Evolutionary conservation across 2,113 vertebrate species (phyloP).

Genomic region (Circaetus gallicus): DNA sequence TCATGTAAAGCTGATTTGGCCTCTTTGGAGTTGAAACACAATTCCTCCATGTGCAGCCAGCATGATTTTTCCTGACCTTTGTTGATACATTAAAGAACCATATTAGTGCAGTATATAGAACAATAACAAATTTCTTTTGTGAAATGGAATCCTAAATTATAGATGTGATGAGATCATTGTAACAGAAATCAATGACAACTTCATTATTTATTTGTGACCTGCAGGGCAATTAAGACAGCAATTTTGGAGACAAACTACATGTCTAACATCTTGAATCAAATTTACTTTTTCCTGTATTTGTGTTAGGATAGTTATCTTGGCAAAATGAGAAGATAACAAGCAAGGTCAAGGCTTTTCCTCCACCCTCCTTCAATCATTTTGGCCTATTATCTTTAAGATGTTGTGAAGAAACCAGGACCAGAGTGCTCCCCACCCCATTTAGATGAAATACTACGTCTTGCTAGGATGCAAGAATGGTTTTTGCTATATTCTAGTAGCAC

Average conservation of each 20-base stretch:
- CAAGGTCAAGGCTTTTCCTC: not conserved
- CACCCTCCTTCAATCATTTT: not conserved
- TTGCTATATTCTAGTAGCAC: not conserved
- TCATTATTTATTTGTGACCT: not conserved
- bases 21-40: not conserved
- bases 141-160: slow-evolving; percentile 20
- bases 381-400: not conserved
- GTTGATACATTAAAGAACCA: not conserved
- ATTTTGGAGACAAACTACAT: not conserved
- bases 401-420: not conserved
- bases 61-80: not conserved
- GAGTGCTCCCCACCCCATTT: not conserved
- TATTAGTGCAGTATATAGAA: not conserved
- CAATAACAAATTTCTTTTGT: slow-evolving; percentile 30
- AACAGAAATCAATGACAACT: slow-evolving; percentile 16
- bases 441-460: not conserved
- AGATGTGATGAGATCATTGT: slow-evolving; percentile 4
- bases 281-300: not conserved
- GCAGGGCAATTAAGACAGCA: not conserved
- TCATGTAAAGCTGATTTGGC: not conserved
- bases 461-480: not conserved
- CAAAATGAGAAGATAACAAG: not conserved
- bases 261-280: not conserved
- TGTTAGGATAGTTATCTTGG: not conserved
- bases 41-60: not conserved